Conservation (phyloP, 2,888 invertebrate species). For the Agrilus mali region DNA sequence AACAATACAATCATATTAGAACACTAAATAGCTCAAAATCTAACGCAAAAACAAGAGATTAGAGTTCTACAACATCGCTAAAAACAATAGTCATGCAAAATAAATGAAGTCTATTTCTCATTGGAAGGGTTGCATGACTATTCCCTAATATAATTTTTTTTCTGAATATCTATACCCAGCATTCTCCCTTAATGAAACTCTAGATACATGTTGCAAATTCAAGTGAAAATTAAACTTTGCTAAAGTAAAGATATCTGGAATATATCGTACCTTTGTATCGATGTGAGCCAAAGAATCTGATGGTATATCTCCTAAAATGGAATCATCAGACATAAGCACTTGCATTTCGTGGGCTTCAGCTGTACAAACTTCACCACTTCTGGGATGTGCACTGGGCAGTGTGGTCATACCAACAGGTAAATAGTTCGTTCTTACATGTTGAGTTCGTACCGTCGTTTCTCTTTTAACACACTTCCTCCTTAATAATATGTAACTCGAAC, state of each 20-base stretch:
- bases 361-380: conserved; percentile 21
- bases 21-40: too few relatives aligned
- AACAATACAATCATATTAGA: too few relatives aligned
- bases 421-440: conserved; percentile 20
- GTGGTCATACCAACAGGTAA: conserved; percentile 19
- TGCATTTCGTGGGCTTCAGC: conserved; percentile 31
- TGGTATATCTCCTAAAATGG: conserved; percentile 26
- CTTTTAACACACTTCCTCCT: conserved; percentile 30
- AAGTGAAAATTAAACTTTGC: too few relatives aligned
- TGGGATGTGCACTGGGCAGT: conserved; percentile 4
- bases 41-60: too few relatives aligned
- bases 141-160: too few relatives aligned
- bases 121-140: too few relatives aligned
- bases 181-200: too few relatives aligned
- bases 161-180: too few relatives aligned
- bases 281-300: conserved; percentile 28
- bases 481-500: conserved; percentile 36
- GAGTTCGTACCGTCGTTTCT: conserved; percentile 18
- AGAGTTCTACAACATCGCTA: too few relatives aligned
- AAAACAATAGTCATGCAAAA: too few relatives aligned
- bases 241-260: background rate
- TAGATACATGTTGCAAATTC: too few relatives aligned
- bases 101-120: too few relatives aligned
- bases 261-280: conserved; percentile 41
- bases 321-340: conserved; percentile 26